A percentile compares a stretch with the other conserved stretches of the same genome.
Conservation (phyloP, 92 coral and sea anemone genomes). For the Phenganax subtilis region DNA sequence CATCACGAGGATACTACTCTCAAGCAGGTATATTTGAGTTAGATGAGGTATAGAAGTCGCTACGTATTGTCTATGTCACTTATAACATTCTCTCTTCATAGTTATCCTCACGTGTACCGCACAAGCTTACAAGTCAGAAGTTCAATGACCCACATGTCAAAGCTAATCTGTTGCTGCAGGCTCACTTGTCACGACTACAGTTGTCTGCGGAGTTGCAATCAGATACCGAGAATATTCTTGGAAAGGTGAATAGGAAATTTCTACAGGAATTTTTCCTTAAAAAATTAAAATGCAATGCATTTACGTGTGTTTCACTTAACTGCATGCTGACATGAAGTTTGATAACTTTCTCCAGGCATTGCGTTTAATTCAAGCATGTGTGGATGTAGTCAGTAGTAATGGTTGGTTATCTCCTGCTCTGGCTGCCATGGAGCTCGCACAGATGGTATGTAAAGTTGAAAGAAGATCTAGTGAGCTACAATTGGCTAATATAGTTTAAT, state of each 20-base stretch:
- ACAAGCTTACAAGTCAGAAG: slow-evolving; percentile 85
- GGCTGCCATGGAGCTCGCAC: slow-evolving; percentile 99
- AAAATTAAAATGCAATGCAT: too few species aligned
- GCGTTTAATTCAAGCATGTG: slow-evolving; percentile 97
- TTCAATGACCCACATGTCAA: slow-evolving; percentile 97
- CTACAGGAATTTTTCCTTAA: background rate
- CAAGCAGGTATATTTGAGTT: slow-evolving; percentile 66
- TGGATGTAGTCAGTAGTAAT: slow-evolving; percentile 94
- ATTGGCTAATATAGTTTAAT: background rate
- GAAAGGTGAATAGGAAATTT: slow-evolving; percentile 56
- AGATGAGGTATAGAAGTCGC: background rate
- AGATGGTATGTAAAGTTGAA: slow-evolving; percentile 63
- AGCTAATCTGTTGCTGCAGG: slow-evolving; percentile 90
- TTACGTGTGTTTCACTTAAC: too few species aligned
- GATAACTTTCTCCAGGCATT: slow-evolving; percentile 59
- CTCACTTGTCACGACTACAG: slow-evolving; percentile 94
- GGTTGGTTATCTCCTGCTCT: slow-evolving; percentile 99
- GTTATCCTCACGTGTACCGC: slow-evolving; percentile 86
- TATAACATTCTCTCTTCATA: slow-evolving; percentile 1
- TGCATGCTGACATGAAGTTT: too few species aligned
- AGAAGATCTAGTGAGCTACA: background rate
- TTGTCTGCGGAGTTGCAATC: slow-evolving; percentile 97
- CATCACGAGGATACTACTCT: slow-evolving; percentile 97
- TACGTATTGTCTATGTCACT: background rate
- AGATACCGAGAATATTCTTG: slow-evolving; percentile 84